Percentiles rank a stretch among this genome's conserved stretches.
Evolutionary conservation across 23 tunicate genomes (phyloP).

Genomic region (Aplidium turbinatum): DNA sequence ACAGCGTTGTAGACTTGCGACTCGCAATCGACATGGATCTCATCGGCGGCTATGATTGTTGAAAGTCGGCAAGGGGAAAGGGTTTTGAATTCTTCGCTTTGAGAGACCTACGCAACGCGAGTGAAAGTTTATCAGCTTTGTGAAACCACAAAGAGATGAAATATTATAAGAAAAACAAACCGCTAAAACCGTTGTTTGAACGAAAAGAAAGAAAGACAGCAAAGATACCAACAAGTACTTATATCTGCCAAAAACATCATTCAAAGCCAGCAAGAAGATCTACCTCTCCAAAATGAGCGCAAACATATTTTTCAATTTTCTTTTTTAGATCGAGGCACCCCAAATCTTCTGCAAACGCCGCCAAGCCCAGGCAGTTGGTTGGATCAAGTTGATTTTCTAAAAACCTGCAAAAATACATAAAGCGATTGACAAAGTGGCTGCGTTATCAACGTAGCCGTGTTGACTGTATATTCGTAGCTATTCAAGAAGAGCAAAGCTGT

Average conservation of each 20-base stretch:
- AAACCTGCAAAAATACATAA: conserved; percentile 53
- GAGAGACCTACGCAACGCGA: conserved; percentile 66
- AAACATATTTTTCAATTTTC: conserved; percentile 89
- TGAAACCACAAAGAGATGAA: neutral
- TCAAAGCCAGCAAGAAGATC: too few relatives aligned
- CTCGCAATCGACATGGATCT: conserved; percentile 86
- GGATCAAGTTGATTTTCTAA: conserved; percentile 89
- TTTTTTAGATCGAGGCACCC: conserved; percentile 65
- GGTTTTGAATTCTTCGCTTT: conserved; percentile 80
- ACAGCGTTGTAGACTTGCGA: conserved; percentile 95
- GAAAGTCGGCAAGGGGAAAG: conserved; percentile 75
- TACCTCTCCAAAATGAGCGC: conserved; percentile 84
- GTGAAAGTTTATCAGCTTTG: too few relatives aligned
- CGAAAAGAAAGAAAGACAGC: too few relatives aligned
- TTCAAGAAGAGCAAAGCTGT: too few relatives aligned
- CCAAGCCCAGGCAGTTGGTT: conserved; percentile 80
- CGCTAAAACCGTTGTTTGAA: too few relatives aligned
- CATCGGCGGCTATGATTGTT: conserved; percentile 79
- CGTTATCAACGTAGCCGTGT: too few relatives aligned
- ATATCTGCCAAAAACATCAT: too few relatives aligned
- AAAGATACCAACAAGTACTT: too few relatives aligned
- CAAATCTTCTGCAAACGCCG: conserved; percentile 74
- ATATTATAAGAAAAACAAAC: too few relatives aligned
- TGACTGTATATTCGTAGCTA: too few relatives aligned
- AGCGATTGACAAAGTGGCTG: too few relatives aligned